These are phyloP conservation scores for Periparus ater DNA, from an alignment of 2,797 vertebrate species.

Conservation along the genomic window DNA sequence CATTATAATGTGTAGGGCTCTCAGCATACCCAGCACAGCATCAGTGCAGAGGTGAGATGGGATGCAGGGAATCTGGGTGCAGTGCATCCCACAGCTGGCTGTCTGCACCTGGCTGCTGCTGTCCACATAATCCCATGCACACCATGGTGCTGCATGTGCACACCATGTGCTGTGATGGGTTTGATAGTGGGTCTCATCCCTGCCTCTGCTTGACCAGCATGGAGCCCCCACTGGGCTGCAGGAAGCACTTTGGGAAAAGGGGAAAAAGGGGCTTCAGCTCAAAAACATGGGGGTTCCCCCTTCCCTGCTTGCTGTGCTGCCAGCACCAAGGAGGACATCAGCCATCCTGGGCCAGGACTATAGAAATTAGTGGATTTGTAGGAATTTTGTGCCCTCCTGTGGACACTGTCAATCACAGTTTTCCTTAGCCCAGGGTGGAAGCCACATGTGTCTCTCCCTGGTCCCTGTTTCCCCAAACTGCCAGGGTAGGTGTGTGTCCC, in stretches of 20 bases:
- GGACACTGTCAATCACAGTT: background rate
- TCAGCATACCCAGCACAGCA: accelerated
- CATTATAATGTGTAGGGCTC: background rate
- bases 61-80: background rate
- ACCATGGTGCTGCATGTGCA: background rate
- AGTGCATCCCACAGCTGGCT: background rate
- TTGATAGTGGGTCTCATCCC: background rate
- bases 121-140: background rate
- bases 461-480: background rate
- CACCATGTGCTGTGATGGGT: background rate
- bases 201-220: background rate
- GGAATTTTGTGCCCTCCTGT: background rate
- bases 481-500: background rate
- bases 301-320: background rate
- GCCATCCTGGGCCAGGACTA: background rate
- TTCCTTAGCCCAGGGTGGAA: background rate
- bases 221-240: background rate
- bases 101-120: background rate
- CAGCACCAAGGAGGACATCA: background rate
- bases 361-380: background rate
- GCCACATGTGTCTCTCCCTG: background rate
- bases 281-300: background rate
- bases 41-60: background rate
- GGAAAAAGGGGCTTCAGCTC: background rate
- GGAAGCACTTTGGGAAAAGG: background rate